Evolutionary conservation across 2,113 vertebrate genomes (phyloP).

Genomic region (Nibea albiflora): DNA sequence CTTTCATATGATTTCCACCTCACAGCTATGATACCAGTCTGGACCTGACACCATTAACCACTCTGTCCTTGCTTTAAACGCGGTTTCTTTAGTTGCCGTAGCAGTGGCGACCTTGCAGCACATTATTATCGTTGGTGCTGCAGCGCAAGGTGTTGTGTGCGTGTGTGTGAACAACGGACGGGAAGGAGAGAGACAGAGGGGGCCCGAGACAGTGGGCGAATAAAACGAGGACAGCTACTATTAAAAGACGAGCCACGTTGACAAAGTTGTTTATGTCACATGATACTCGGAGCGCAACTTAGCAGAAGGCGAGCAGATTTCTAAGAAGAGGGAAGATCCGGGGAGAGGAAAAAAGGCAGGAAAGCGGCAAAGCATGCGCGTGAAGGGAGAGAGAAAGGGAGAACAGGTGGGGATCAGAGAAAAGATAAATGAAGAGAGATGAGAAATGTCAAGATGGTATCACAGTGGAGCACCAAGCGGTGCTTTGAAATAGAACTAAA

Average conservation of each 20-base stretch:
- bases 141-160: slow-evolving; percentile 70
- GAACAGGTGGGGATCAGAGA: slow-evolving; percentile 49
- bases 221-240: slow-evolving; percentile 69
- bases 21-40: slow-evolving; percentile 10
- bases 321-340: slow-evolving; percentile 16
- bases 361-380: slow-evolving; percentile 3
- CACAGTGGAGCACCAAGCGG: slow-evolving; percentile 9
- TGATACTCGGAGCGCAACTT: slow-evolving; percentile 54
- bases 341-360: neutral
- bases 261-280: slow-evolving; percentile 70
- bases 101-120: slow-evolving; percentile 75
- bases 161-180: slow-evolving; percentile 58
- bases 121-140: slow-evolving; percentile 56
- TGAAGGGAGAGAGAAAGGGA: slow-evolving; percentile 25
- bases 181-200: slow-evolving; percentile 35
- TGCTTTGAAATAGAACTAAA: slow-evolving; percentile 42
- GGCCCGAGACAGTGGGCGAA: slow-evolving; percentile 40
- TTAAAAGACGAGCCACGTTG: slow-evolving; percentile 70
- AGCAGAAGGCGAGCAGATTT: slow-evolving; percentile 54
- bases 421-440: slow-evolving; percentile 55
- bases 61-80: slow-evolving; percentile 58
- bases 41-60: slow-evolving; percentile 58
- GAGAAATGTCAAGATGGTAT: slow-evolving; percentile 54
- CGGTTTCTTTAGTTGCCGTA: slow-evolving; percentile 58
- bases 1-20: slow-evolving; percentile 17